Base-by-base conservation (phyloP, 2,888 invertebrate genomes). In the Strigamia crassipes region DNA sequence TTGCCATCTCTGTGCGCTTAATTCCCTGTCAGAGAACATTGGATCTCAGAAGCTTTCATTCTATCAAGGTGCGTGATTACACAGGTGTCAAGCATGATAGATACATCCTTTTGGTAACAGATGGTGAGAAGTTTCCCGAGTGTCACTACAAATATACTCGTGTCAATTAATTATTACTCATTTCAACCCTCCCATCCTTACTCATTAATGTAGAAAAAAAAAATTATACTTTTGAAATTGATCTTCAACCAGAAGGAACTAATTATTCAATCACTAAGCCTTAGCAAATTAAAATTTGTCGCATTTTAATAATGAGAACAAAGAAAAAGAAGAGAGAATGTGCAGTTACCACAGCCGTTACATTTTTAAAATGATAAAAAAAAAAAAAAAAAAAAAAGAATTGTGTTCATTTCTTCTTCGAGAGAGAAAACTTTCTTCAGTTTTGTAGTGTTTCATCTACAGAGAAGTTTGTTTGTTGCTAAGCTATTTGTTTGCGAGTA, bases 61-160 rank as follows among this genome's bases (percentile, higher is more conserved):
- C 73, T 73, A 27, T 73, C 73, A 73, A 73, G 73, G 73, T 73
- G 73, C 12, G 73, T 73, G 73, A 73, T 73, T 73, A 73, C 73
- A 73, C 73, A 73, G 73, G 73, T 73, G 73, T 73, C 73, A 73
- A 27, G 13, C 73, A 73, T 73, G 73, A 73, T 73, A 73, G 73
- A 73, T 73, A 27, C 73, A 73, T 73, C 31, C 31, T 73, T 31
- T 31, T 73, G 27, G 27, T 27, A 73, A 73, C 73, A 73, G 73
- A 73, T 73, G 73, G 73, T 73, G 73, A 27, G 31, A 73, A 73
- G 27, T 27, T 73, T 73, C 31, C 73, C 31, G 31, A 73, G 73
- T 73, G 31, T 73, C 31, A 73, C 73, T 31, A 31, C 27, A 73
- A 73, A 73, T 27, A 27, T 27, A 73, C 23, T 31, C 27, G 31